These are phyloP conservation scores for Scyliorhinus canicula DNA, from an alignment of 2,797 vertebrate species.

Conservation along the genomic window DNA sequence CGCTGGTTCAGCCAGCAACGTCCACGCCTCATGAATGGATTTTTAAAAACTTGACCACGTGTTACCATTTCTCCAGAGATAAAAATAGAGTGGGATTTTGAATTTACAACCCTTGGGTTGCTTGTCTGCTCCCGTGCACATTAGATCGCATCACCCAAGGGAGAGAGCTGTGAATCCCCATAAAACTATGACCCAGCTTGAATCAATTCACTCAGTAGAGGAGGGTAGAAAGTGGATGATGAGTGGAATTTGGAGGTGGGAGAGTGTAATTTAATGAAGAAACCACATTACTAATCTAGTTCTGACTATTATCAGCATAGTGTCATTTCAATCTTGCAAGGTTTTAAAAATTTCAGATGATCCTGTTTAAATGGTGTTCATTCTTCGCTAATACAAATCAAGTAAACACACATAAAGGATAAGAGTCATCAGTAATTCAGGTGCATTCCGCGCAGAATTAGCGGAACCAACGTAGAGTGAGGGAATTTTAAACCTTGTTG, in stretches of 20 bases:
- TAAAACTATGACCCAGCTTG: not conserved
- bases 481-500: not conserved
- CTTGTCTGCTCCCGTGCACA: not conserved
- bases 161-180: not conserved
- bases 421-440: not conserved
- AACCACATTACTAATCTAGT: not conserved
- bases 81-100: not conserved
- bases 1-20: no score
- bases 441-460: not conserved
- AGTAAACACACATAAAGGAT: not conserved
- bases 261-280: not conserved
- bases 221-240: not conserved
- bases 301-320: not conserved
- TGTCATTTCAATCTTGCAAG: not conserved
- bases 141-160: not conserved
- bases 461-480: not conserved
- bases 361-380: not conserved
- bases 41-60: no score
- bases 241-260: not conserved
- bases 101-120: not conserved
- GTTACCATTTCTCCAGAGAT: not conserved
- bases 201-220: not conserved
- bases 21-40: no score
- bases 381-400: not conserved
- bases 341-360: not conserved